A percentile compares a stretch with the other conserved stretches of the same genome.
phyloP scores from a whole-genome alignment of 30 jellyfish, hydroid and myxozoan genomes.

The Turritopsis rubra region DNA sequence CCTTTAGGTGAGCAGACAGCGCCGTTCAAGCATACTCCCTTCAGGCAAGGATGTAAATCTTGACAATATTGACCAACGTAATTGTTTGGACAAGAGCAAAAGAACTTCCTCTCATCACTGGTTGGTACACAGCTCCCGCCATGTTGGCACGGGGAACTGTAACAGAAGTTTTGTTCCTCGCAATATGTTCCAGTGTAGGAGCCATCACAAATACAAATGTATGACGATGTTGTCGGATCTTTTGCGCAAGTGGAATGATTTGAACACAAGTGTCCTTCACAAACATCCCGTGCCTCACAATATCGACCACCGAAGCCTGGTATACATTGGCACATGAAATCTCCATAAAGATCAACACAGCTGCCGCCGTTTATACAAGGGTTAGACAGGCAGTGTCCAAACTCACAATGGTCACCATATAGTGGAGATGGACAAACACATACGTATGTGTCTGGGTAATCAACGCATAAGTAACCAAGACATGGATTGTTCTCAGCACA shows the following conservation, averaged over 20 bases:
- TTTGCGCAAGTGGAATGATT: not conserved
- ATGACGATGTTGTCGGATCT: not conserved
- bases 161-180: not conserved
- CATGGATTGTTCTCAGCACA: not conserved
- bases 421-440: not conserved
- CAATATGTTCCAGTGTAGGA: not conserved
- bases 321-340: not conserved
- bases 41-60: not conserved
- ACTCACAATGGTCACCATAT: not conserved
- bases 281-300: slow-evolving; percentile 4
- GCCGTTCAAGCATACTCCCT: not conserved
- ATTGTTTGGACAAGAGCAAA: not conserved
- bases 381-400: not conserved
- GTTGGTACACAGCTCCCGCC: not conserved
- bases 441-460: not conserved
- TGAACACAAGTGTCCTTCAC: not conserved
- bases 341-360: not conserved
- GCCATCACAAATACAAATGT: not conserved
- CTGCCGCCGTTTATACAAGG: not conserved
- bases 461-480: not conserved
- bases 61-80: not conserved
- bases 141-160: not conserved
- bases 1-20: not conserved
- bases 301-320: not conserved
- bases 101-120: not conserved